Evolutionary conservation across 2,797 vertebrate genomes (phyloP).

Genomic region (Ceyx erithaca): DNA sequence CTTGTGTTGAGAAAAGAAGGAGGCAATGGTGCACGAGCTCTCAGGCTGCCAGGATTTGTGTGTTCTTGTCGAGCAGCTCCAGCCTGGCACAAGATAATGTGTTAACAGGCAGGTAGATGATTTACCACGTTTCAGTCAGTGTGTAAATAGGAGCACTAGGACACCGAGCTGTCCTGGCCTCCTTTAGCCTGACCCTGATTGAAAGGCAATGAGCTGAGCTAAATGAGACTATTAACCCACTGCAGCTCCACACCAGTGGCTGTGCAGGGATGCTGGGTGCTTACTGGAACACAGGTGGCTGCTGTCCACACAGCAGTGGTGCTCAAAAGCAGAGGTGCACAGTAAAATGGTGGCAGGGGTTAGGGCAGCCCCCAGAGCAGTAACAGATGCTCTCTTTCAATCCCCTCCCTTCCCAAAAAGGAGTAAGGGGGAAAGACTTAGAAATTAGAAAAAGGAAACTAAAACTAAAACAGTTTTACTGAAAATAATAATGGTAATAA

Average conservation of each 20-base stretch:
- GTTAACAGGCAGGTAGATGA: conserved; percentile 52
- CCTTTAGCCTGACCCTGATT: background rate
- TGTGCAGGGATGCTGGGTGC: background rate
- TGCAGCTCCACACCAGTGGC: background rate
- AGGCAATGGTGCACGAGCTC: background rate
- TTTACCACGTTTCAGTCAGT: conserved; percentile 59
- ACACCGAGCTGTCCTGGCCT: conserved; percentile 2
- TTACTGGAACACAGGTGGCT: background rate
- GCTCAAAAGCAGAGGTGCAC: background rate
- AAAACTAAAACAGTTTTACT: too few relatives aligned
- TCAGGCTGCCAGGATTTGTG: background rate
- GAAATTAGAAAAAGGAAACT: too few relatives aligned
- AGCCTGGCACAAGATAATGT: conserved; percentile 15
- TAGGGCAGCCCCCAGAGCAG: too few relatives aligned
- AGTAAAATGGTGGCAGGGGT: background rate
- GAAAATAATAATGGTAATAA: too few relatives aligned
- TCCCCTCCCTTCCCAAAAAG: too few relatives aligned
- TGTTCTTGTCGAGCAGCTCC: background rate
- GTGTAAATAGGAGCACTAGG: conserved; percentile 42
- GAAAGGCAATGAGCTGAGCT: conserved; percentile 66
- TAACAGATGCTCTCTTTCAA: too few relatives aligned
- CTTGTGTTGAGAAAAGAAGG: background rate
- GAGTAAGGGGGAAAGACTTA: too few relatives aligned
- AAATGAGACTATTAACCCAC: conserved; percentile 37
- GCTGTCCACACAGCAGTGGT: background rate